Base-by-base conservation (phyloP, 2,888 invertebrate species). In the Maniola hyperantus region DNA sequence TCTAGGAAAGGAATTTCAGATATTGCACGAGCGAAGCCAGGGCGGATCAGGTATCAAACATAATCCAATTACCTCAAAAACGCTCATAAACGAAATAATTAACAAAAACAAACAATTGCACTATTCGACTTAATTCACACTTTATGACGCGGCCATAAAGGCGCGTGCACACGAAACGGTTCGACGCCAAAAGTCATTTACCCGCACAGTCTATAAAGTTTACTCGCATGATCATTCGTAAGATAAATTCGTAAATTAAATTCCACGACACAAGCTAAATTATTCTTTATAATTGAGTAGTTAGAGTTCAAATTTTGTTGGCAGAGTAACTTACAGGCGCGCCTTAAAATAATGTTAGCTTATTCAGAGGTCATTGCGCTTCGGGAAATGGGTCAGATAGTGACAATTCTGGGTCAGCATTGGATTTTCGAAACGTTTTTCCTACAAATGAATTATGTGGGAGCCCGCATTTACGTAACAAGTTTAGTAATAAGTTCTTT, bases 181-280 rank as follows among this genome's bases (percentile, higher is more conserved):
- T 66, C 76, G 73, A 76, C 79, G 79, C 77, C 82, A 74, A 80
- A 82, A 83, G 78, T 86, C 83, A 86, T 89, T 88, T 83, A 84
- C 84, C 84, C 79, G 79, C 79, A 73, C 79, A 83, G 82, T 83
- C 85, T 84, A 89, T 88, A 89, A 89, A 90, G 76, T 89, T 89
- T 85, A 88, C 85, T 88, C 84, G 81, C 85, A 85, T 87, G 89
- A 90, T 90, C 84, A 86, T 88, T 86, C 83, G 78, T 82, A 87
- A 88, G 89, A 91, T 89, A 90, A 90, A 89, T 90, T 85, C 85
- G 85, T 87, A 90, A 89, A 90, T 90, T 91, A 90, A 88, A 88
- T 86, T 67, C 51, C 13, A 4, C 2, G 15, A 60, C 42, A 55
- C 81, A 79, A 70, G 64, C 75, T 66, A 86, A 72, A 80, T 67